Conservation (phyloP, 2,888 invertebrate species). For the Dendrolimus pini region DNA sequence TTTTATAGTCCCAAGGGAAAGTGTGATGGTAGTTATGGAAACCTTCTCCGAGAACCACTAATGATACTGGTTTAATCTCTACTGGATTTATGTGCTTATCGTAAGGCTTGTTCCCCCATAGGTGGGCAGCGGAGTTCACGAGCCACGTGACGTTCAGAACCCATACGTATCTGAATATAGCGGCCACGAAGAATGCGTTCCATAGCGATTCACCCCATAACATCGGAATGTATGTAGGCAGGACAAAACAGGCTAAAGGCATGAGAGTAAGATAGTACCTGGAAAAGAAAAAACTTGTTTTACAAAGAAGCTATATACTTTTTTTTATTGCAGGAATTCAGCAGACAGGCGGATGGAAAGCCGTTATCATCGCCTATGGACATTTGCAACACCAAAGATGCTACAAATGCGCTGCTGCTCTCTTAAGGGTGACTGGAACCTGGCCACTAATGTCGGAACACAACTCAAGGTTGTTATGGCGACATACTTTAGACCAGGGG, state of each 20-base stretch:
- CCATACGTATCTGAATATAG: conserved; percentile 85
- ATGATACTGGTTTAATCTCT: conserved; percentile 80
- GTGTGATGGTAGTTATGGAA: conserved; percentile 93
- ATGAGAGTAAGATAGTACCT: conserved; percentile 85
- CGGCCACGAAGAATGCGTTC: conserved; percentile 81
- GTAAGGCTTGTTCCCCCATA: conserved; percentile 84
- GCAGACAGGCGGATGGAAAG: too few relatives aligned
- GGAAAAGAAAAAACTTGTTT: conserved; percentile 14
- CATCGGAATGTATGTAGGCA: conserved; percentile 85
- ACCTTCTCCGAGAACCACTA: conserved; percentile 84
- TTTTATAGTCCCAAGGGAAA: conserved; percentile 91
- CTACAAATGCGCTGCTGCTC: too few relatives aligned
- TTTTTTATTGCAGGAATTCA: too few relatives aligned
- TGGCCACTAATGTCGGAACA: too few relatives aligned
- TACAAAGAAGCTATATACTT: too few relatives aligned
- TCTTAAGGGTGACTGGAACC: too few relatives aligned
- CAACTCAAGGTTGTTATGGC: too few relatives aligned
- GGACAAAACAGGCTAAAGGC: conserved; percentile 83
- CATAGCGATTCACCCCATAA: conserved; percentile 84
- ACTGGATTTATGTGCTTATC: conserved; percentile 85
- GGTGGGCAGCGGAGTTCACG: conserved; percentile 92
- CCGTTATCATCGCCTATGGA: too few relatives aligned
- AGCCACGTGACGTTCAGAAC: conserved; percentile 92
- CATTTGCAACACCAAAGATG: too few relatives aligned
- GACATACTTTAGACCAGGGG: too few relatives aligned